These are phyloP conservation scores for Lophius piscatorius DNA, from an alignment of 2,113 vertebrate species.

Conservation along the genomic window DNA sequence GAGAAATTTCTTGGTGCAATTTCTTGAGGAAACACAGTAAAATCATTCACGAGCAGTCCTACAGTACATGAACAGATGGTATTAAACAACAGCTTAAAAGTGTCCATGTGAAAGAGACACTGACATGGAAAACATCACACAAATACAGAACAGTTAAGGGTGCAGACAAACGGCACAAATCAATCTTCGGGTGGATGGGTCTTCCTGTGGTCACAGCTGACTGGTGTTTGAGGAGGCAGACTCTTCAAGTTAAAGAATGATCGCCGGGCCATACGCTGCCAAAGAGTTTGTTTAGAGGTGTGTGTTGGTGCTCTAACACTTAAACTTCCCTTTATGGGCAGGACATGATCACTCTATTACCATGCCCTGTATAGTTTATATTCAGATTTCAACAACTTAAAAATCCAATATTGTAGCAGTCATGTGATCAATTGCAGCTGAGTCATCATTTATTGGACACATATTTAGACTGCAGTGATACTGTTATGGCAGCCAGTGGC, in stretches of 20 bases:
- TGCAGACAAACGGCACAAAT: constrained; percentile 8
- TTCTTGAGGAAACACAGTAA: constrained; percentile 1
- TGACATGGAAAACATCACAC: constrained; percentile 5
- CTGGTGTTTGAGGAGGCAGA: constrained; percentile 22
- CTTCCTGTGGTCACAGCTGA: constrained; percentile 27
- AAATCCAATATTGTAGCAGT: not conserved
- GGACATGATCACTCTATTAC: constrained; percentile 19
- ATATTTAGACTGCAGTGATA: constrained; percentile 17
- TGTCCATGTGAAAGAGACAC: constrained; percentile 9
- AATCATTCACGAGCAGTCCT: constrained; percentile 4
- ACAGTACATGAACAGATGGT: constrained; percentile 1
- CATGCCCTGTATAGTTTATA: constrained; percentile 7
- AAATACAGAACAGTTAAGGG: constrained; percentile 14
- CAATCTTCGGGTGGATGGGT: constrained; percentile 26
- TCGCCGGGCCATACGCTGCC: constrained; percentile 5
- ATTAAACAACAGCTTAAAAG: constrained; percentile 20
- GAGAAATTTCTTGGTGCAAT: no score
- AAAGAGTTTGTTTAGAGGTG: constrained; percentile 22
- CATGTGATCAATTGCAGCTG: not conserved
- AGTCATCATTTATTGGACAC: not conserved
- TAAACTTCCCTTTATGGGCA: constrained; percentile 27
- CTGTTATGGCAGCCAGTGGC: not conserved
- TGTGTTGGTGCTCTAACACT: constrained; percentile 10
- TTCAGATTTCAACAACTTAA: constrained; percentile 26
- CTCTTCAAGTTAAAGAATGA: constrained; percentile 8